phyloP scores from a whole-genome alignment of 2,797 vertebrate genomes.

The Neoniphon sammara region DNA sequence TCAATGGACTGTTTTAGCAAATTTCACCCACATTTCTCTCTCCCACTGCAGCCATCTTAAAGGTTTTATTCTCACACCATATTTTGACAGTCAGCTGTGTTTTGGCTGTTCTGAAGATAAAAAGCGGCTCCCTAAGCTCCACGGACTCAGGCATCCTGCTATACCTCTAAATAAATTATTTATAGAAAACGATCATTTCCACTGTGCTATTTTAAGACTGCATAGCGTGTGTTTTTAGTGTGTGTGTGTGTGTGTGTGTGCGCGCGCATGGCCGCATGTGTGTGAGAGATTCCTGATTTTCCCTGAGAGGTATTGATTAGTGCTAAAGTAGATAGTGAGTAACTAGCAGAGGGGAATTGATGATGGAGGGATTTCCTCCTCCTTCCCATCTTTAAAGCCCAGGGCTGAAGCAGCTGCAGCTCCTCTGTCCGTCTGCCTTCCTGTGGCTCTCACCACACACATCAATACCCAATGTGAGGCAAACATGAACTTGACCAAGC shows the following conservation, averaged over 20 bases:
- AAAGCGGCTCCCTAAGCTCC: slow-evolving; percentile 28
- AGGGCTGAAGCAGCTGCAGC: background rate
- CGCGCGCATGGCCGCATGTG: slow-evolving; percentile 15
- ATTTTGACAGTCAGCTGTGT: slow-evolving; percentile 5
- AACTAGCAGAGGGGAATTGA: slow-evolving; percentile 27
- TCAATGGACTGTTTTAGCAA: slow-evolving; percentile 29
- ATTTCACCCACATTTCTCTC: background rate
- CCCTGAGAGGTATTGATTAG: slow-evolving; percentile 30
- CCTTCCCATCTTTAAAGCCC: background rate
- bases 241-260: slow-evolving; percentile 15
- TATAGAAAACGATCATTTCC: slow-evolving; percentile 54
- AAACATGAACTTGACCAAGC: background rate
- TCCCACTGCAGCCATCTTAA: slow-evolving; percentile 41
- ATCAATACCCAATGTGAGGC: background rate
- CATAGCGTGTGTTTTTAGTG: slow-evolving; percentile 37
- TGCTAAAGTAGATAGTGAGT: background rate
- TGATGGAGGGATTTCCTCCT: slow-evolving; percentile 2
- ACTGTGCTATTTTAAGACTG: slow-evolving; percentile 65
- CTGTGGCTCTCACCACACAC: background rate
- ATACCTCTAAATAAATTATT: slow-evolving; percentile 68
- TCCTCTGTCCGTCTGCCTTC: background rate
- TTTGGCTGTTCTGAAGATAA: slow-evolving; percentile 44
- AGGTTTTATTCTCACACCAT: background rate
- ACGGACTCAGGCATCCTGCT: slow-evolving; percentile 37
- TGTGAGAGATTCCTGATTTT: slow-evolving; percentile 2